Base-by-base conservation (phyloP, 2,113 vertebrate species). In the Galeopterus variegatus region DNA sequence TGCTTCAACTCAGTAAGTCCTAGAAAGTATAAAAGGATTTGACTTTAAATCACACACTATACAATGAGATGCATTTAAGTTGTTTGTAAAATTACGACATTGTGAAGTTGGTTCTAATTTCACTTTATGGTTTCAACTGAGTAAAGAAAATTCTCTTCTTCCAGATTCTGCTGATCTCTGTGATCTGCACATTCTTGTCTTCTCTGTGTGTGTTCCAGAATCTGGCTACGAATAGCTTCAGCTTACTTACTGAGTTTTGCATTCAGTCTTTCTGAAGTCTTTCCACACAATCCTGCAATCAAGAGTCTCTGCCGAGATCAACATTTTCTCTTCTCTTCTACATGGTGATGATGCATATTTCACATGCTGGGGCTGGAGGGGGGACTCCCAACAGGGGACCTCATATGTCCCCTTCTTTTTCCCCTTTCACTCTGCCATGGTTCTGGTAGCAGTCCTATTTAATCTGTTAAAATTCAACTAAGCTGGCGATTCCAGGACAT, bases 171-270 rank as follows among this genome's bases (percentile, higher is more conserved):
- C 41, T 36, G 33, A 3, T 36, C 19, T n/a, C 12, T 60, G 4
- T 31, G 69, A 45, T 17, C 28, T 81, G 13, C 15, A 15, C 3
- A 5, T 12, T 54, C 72, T 19, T 1, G 0, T 58, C 48, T n/a
- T 7, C 33, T 23, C 6, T 0, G 0, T 36, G 54, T 50, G 48
- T 11, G 58, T 24, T 75, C 54, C 24, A 70, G 73, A 58, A 41
- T 45, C 15, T 9, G 0, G 1, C 1, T 21, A 26, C 17, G 1
- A 1, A 12, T 4, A 6, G 23, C 11, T 54, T 45, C 24, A 0
- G 13, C 33, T 33, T 41, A 54, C 36, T 36, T 6, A 8, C 10
- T 41, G 28, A 23, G 36, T 36, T 70, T 45, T 56, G 48, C 3
- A 9, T 18, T 67, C 31, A 14, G n/a, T 28, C 4, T 60, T 80